These are phyloP conservation scores for Abscondita cerata DNA, from an alignment of 2,888 invertebrate species.

Conservation along the genomic window DNA sequence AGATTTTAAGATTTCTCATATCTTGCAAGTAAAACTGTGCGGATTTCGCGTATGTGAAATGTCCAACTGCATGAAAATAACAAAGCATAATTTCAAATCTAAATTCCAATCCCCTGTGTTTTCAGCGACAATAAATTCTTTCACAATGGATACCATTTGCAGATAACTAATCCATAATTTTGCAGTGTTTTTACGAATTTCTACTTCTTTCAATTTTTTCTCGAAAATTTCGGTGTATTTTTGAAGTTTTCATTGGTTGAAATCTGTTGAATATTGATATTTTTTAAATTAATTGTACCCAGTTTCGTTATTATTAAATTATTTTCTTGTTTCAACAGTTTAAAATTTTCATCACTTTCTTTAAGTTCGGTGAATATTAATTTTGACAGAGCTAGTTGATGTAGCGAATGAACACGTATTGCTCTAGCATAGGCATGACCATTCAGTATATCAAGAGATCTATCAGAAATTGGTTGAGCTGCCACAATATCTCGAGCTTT, in stretches of 20 bases:
- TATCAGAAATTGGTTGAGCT: neutral
- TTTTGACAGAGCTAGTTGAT: neutral
- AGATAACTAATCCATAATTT: neutral
- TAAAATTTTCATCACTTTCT: neutral
- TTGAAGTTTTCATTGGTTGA: no score
- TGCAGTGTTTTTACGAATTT: no score
- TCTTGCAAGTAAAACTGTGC: slow-evolving; percentile 39
- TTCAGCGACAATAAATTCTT: slow-evolving; percentile 29
- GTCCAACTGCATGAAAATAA: slow-evolving; percentile 42
- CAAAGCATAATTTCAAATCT: slow-evolving; percentile 41
- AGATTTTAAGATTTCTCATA: slow-evolving; percentile 28
- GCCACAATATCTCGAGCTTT: no score
- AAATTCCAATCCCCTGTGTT: slow-evolving; percentile 37
- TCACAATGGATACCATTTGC: neutral
- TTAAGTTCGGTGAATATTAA: neutral
- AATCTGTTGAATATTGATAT: no score
- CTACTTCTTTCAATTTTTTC: neutral
- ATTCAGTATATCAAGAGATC: neutral
- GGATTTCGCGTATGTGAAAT: slow-evolving; percentile 32
- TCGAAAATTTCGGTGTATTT: neutral
- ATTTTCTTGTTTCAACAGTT: no score
- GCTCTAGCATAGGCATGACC: neutral
- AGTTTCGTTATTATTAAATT: no score
- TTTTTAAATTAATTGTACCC: no score
- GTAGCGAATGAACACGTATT: neutral